Evolutionary conservation across 2,797 vertebrate genomes (phyloP).

Genomic region (Cuniculus paca): DNA sequence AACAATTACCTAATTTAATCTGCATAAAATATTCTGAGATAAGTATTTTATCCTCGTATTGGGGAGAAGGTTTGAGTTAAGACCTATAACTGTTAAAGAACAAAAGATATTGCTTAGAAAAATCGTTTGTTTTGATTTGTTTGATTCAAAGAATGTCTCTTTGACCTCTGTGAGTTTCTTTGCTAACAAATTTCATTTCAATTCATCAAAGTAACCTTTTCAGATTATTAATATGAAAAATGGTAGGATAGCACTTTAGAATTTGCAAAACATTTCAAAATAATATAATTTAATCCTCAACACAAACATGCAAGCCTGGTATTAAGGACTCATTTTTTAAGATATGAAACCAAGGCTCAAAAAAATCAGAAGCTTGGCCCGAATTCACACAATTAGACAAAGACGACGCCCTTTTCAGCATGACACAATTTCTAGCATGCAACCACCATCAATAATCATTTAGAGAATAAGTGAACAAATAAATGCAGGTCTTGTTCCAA

Average conservation of each 20-base stretch:
- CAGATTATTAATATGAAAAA: conserved; percentile 52
- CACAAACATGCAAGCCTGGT: neutral
- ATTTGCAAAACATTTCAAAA: neutral
- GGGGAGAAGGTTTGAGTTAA: neutral
- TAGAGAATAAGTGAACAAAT: conserved; percentile 1
- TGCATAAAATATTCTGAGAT: neutral
- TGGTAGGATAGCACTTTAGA: neutral
- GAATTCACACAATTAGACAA: conserved; percentile 9
- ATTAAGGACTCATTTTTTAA: conserved; percentile 25
- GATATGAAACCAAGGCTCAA: conserved; percentile 29
- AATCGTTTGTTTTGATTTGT: conserved; percentile 1
- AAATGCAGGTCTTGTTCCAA: neutral
- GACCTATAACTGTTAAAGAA: neutral
- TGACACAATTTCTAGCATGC: neutral
- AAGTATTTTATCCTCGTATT: neutral
- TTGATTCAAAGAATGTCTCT: conserved; percentile 6
- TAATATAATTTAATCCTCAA: conserved; percentile 44
- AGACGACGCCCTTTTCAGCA: neutral
- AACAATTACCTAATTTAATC: neutral
- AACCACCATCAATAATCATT: neutral
- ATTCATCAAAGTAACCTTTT: conserved; percentile 28
- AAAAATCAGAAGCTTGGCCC: conserved; percentile 8
- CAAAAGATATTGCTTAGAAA: neutral
- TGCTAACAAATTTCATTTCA: conserved; percentile 2
- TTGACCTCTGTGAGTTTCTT: conserved; percentile 6